phyloP scores from a whole-genome alignment of 2,113 vertebrate species.

The Numenius arquata region DNA sequence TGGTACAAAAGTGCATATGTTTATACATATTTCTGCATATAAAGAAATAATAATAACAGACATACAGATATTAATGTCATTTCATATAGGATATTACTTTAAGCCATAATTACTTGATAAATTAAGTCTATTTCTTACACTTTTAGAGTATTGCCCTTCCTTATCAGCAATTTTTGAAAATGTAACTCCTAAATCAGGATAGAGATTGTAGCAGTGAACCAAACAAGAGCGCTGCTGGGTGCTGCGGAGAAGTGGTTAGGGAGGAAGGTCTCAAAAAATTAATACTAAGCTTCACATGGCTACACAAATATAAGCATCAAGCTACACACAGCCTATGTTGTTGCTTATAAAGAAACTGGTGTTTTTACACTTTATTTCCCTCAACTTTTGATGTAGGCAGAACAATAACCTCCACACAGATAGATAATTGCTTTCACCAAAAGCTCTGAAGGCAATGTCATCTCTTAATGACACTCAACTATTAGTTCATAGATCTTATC shows the following conservation, averaged over 20 bases:
- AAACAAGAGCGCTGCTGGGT: neutral
- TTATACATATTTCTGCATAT: neutral
- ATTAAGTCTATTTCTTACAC: neutral
- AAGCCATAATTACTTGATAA: neutral
- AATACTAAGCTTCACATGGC: neutral
- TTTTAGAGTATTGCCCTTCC: neutral
- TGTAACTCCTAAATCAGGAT: neutral
- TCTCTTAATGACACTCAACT: neutral
- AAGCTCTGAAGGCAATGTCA: neutral
- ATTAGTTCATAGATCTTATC: constrained; percentile 26
- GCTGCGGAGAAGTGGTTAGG: neutral
- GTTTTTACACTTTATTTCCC: neutral
- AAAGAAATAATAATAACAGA: neutral
- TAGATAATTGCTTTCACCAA: neutral
- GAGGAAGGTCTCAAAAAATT: neutral
- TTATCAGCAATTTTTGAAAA: neutral
- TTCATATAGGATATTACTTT: neutral
- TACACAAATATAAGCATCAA: neutral
- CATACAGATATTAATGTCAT: neutral
- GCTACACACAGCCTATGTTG: neutral
- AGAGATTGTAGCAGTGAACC: neutral
- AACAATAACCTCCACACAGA: constrained; percentile 2
- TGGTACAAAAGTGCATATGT: neutral
- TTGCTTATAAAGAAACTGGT: neutral
- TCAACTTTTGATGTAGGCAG: neutral